A percentile compares a stretch with the other conserved stretches of the same genome.
Conservation (phyloP, 2,797 vertebrate species). For the Sciurus carolinensis region DNA sequence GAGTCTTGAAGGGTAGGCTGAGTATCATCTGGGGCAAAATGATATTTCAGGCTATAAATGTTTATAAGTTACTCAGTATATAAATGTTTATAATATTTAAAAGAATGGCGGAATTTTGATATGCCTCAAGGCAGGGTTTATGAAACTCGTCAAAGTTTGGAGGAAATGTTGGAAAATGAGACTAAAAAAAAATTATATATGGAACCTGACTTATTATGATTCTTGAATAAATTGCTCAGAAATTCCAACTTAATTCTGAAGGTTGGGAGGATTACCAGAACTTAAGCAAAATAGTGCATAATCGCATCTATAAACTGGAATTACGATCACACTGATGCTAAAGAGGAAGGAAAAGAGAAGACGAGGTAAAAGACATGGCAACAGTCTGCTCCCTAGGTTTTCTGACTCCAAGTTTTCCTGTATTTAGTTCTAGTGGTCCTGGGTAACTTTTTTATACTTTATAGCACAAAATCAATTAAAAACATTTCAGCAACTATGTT, state of each 20-base stretch:
- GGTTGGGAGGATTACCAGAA: not conserved
- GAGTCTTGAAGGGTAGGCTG: not conserved
- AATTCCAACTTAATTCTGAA: not conserved
- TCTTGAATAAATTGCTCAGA: not conserved
- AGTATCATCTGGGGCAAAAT: not conserved
- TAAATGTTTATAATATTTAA: not conserved
- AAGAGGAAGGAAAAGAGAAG: not conserved
- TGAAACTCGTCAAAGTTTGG: not conserved
- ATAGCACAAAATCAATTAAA: not conserved
- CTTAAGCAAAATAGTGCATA: not conserved
- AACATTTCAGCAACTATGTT: not conserved
- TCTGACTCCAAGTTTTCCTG: not conserved
- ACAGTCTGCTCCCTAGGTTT: not conserved
- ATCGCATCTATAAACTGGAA: not conserved
- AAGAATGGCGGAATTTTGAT: not conserved
- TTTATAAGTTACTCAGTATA: not conserved
- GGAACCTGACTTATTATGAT: not conserved
- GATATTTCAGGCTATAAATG: not conserved
- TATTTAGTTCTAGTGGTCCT: not conserved
- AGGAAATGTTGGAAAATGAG: not conserved
- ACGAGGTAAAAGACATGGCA: accelerated
- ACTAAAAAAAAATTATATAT: not conserved
- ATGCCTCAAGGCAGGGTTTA: not conserved
- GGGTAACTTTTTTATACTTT: not conserved
- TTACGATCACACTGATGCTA: not conserved